These are phyloP conservation scores for Porites australiensis DNA, from an alignment of 64 coral and sea anemone genomes.

Conservation along the genomic window DNA sequence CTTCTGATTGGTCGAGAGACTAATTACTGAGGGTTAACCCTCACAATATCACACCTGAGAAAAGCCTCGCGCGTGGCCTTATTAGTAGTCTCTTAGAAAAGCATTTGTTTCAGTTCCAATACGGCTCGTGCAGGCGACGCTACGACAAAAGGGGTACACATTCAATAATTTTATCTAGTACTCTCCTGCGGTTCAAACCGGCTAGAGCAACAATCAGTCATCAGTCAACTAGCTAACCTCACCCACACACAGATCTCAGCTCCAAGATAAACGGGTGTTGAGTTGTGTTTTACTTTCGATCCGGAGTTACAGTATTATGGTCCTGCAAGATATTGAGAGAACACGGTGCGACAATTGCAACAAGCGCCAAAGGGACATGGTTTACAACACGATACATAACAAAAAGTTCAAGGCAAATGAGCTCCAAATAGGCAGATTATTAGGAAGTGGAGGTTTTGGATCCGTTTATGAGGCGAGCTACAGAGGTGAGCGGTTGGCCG, in stretches of 20 bases:
- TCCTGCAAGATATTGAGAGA: slow-evolving; percentile 84
- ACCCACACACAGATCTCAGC: background rate
- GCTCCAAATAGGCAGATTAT: slow-evolving; percentile 78
- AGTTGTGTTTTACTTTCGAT: slow-evolving; percentile 70
- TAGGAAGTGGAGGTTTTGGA: slow-evolving; percentile 96
- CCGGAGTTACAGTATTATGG: slow-evolving; percentile 53
- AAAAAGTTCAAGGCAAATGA: slow-evolving; percentile 70
- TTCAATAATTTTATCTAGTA: slow-evolving; percentile 36
- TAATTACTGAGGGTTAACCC: slow-evolving; percentile 80
- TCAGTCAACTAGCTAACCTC: background rate
- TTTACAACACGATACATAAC: slow-evolving; percentile 53
- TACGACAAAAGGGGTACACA: slow-evolving; percentile 65
- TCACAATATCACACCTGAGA: slow-evolving; percentile 85
- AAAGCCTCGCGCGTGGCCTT: slow-evolving; percentile 90
- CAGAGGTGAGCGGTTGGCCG: slow-evolving; percentile 80
- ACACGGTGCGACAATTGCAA: slow-evolving; percentile 61
- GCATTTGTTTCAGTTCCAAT: slow-evolving; percentile 87
- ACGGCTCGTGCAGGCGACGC: slow-evolving; percentile 73
- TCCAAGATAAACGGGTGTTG: slow-evolving; percentile 9
- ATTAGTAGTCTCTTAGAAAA: slow-evolving; percentile 80
- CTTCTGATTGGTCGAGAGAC: slow-evolving; percentile 73
- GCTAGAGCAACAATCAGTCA: slow-evolving; percentile 11
- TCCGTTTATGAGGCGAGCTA: slow-evolving; percentile 92
- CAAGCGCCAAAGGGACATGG: slow-evolving; percentile 57
- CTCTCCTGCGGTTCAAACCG: slow-evolving; percentile 12